phyloP scores from a whole-genome alignment of 2,113 vertebrate genomes.

The Hemicordylus capensis region DNA sequence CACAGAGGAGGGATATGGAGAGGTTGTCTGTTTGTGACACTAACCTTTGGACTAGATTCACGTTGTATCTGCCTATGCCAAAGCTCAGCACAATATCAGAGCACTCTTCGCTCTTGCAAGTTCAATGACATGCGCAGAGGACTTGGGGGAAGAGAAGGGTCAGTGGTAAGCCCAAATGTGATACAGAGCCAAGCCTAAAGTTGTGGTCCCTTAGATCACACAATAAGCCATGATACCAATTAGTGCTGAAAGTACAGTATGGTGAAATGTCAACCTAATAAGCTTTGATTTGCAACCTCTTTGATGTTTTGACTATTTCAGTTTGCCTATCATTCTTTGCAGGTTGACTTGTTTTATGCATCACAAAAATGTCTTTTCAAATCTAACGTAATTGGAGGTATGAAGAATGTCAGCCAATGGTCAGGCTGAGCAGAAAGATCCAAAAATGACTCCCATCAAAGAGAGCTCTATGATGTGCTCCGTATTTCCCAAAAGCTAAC shows the following conservation, averaged over 20 bases:
- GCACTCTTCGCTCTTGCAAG: not conserved
- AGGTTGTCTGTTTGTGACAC: too few relatives aligned
- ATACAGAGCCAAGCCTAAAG: not conserved
- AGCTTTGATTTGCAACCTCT: constrained; percentile 75
- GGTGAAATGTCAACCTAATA: constrained; percentile 73
- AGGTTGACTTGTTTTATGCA: constrained; percentile 60
- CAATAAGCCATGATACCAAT: constrained; percentile 49
- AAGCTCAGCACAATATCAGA: not conserved
- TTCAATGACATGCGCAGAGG: not conserved
- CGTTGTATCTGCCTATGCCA: too few relatives aligned
- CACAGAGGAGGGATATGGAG: too few relatives aligned
- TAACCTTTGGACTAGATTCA: too few relatives aligned
- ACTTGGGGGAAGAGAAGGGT: not conserved
- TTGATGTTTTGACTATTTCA: constrained; percentile 82
- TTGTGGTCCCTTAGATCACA: constrained; percentile 49
- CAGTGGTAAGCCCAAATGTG: not conserved
- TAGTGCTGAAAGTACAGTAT: constrained; percentile 67
- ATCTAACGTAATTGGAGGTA: constrained; percentile 54
- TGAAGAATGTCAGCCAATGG: constrained; percentile 51
- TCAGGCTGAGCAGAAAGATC: constrained; percentile 57
- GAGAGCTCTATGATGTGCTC: constrained; percentile 41
- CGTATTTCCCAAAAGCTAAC: constrained; percentile 62
- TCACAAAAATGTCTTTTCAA: constrained; percentile 65
- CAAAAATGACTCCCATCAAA: constrained; percentile 60
- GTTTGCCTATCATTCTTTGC: constrained; percentile 78